Evolutionary conservation across 2,797 vertebrate species (phyloP).

Genomic region (Scolopax bukidnonensis): DNA sequence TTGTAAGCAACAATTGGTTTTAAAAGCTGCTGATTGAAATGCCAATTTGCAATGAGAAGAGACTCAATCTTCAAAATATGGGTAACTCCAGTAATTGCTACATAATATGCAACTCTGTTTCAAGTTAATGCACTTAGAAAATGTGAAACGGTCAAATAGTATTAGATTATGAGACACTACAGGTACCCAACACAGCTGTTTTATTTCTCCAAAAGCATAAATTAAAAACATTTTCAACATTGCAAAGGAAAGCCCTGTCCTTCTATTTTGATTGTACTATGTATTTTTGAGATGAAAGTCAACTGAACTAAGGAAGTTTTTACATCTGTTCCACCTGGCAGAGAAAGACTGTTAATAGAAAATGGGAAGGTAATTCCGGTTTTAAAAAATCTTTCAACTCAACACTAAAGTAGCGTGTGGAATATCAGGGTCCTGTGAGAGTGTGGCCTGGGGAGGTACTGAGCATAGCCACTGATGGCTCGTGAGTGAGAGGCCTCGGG

Average conservation of each 20-base stretch:
- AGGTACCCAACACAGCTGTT: not conserved
- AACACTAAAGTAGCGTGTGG: not conserved
- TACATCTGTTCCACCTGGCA: not conserved
- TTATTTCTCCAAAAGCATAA: not conserved
- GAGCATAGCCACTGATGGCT: no score
- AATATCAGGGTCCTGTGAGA: not conserved
- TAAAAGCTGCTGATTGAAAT: conserved; percentile 15
- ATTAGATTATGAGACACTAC: not conserved
- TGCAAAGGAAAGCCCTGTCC: not conserved
- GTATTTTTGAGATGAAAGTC: not conserved
- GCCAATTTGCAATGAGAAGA: not conserved
- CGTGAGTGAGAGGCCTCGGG: no score
- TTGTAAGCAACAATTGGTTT: not conserved
- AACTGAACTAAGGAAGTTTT: not conserved
- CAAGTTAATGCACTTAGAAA: not conserved
- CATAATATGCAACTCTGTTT: not conserved
- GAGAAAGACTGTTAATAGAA: not conserved
- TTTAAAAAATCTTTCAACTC: not conserved
- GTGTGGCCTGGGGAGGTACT: not conserved
- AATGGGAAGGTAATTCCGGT: not conserved
- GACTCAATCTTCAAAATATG: not conserved
- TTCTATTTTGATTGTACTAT: not conserved
- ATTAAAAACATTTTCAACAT: not conserved
- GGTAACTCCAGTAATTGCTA: not conserved
- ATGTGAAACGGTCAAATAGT: not conserved